phyloP scores from a whole-genome alignment of 2,888 invertebrate genomes.

The Eilema depressum region DNA sequence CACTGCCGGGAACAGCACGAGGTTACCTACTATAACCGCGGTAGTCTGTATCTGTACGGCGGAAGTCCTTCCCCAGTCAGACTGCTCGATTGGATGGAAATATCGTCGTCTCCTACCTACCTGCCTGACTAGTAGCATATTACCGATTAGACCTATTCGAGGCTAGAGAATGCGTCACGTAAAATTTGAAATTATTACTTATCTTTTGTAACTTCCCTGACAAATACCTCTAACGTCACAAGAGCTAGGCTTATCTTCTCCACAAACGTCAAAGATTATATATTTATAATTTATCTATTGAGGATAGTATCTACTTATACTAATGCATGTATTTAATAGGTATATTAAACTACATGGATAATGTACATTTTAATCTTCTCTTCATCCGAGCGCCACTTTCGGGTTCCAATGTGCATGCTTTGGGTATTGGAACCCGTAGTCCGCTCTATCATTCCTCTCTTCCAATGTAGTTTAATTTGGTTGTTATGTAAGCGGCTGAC shows the following conservation, averaged over 20 bases:
- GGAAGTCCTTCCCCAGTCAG: too few relatives aligned
- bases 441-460: too few relatives aligned
- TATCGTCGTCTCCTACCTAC: too few relatives aligned
- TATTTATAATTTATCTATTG: background rate
- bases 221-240: background rate
- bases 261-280: background rate
- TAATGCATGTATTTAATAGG: background rate
- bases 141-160: background rate
- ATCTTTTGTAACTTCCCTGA: background rate
- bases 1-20: too few relatives aligned
- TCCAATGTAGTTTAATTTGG: too few relatives aligned
- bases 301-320: background rate
- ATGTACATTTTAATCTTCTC: background rate
- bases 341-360: background rate
- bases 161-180: background rate
- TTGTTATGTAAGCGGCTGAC: too few relatives aligned
- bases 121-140: too few relatives aligned
- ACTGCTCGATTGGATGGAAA: too few relatives aligned
- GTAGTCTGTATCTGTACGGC: too few relatives aligned
- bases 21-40: too few relatives aligned
- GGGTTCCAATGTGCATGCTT: too few relatives aligned
- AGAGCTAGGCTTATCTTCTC: constrained; percentile 1
- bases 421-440: too few relatives aligned
- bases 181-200: background rate
- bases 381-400: background rate